Evolutionary conservation across 2,113 vertebrate genomes (phyloP), one percentile per base, ranked within the genome.

Genomic region (Datnioides undecimradiatus): DNA sequence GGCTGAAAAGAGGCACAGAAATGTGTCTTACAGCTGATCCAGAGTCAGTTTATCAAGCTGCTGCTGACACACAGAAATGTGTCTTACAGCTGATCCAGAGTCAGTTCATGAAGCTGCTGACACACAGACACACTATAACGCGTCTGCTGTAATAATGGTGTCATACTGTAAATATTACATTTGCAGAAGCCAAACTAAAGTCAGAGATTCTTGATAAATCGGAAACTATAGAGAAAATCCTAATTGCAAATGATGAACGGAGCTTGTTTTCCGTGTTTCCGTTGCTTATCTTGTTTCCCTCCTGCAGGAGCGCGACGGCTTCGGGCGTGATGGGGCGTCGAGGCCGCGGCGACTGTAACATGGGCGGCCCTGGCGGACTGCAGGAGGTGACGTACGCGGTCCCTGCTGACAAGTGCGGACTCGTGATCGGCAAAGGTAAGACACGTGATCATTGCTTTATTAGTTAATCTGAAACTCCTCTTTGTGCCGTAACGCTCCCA

Each of bases 341-440:
- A 25, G 95, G 97, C 40, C 96, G 98, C 4, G 91, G 95, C 0
- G 98, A 99, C 82, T 97, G 96, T 94, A 98, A 91, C 23, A 78
- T 97, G 76, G 96, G 96, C 3, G 82, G 96, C 0, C 93, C 96
- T 2, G 96, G 96, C 3, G 96, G 96, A 1, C 76, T 99, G 89
- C 98, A 99, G 93, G 98, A 99, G 77, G 96, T 99, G 65, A 99
- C 98, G 1, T 99, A 99, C 80, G 96, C 97, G 0, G 97, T 99
- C 90, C 97, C 98, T 0, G 98, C 98, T 0, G 98, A 98, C 85
- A 99, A 99, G 80, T 99, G 98, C 33, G 98, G 98, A n/a, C 96
- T 99, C 0, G 98, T 99, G 83, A 99, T 99, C 38, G 98, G 98
- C 73, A 99, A 98, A 98, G 98, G 98, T 99, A 85, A 85, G 74